phyloP scores from a whole-genome alignment of 2,888 invertebrate species.

The Drepana falcataria region DNA sequence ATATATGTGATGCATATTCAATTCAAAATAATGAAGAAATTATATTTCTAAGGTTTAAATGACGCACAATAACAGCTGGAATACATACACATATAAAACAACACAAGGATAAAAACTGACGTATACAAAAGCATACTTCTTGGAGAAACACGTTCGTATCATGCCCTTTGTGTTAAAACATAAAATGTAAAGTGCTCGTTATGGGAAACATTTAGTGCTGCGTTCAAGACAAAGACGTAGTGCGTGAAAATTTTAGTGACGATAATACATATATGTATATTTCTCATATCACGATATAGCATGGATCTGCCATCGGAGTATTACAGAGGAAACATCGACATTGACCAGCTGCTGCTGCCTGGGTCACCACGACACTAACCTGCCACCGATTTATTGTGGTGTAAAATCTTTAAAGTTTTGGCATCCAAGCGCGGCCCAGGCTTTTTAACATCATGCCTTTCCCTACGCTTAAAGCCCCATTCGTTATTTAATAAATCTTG shows the following conservation, averaged over 20 bases:
- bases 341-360: constrained; percentile 51
- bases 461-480: constrained; percentile 91
- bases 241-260: constrained; percentile 49
- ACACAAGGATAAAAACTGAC: constrained; percentile 27
- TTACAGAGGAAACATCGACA: constrained; percentile 57
- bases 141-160: constrained; percentile 41
- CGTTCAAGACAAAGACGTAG: constrained; percentile 56
- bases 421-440: constrained; percentile 91
- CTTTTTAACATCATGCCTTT: constrained; percentile 95
- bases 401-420: constrained; percentile 77
- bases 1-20: background rate
- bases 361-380: constrained; percentile 74
- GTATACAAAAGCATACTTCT: constrained; percentile 33
- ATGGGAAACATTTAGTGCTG: constrained; percentile 68
- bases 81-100: constrained; percentile 13
- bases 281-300: constrained; percentile 34
- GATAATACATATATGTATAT: constrained; percentile 21
- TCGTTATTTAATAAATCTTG: constrained; percentile 81
- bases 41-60: background rate
- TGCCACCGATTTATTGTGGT: constrained; percentile 74
- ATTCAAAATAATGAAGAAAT: background rate
- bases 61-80: background rate
- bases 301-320: constrained; percentile 32
- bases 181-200: constrained; percentile 54
- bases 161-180: constrained; percentile 47